These are phyloP conservation scores for Anser brachyrhynchus DNA, from an alignment of 2,113 vertebrate species.

Conservation along the genomic window DNA sequence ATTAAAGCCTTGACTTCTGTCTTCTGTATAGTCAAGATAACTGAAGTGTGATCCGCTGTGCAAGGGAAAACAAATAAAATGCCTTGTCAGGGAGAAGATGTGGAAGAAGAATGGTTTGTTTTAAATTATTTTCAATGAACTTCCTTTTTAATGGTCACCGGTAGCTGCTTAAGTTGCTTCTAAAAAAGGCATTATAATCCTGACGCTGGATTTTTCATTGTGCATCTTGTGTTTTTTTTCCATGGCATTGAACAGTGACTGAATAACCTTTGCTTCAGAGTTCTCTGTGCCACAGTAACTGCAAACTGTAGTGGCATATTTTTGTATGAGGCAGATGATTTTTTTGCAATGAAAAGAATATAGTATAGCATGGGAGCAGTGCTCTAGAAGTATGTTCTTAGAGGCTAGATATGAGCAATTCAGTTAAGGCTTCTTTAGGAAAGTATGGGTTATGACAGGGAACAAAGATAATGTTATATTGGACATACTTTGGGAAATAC, in stretches of 20 bases:
- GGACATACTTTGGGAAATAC: constrained; percentile 20
- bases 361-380: neutral
- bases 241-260: neutral
- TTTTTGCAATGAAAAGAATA: neutral
- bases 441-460: neutral
- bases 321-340: neutral
- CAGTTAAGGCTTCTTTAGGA: neutral
- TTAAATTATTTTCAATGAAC: neutral
- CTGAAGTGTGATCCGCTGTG: neutral
- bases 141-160: neutral
- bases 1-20: neutral
- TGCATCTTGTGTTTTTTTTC: neutral
- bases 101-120: neutral
- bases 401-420: neutral
- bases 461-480: neutral
- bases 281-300: neutral
- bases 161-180: neutral
- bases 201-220: neutral
- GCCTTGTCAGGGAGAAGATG: neutral
- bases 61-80: neutral
- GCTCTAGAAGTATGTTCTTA: neutral
- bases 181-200: neutral
- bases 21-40: neutral
- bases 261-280: neutral
- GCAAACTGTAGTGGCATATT: neutral